phyloP scores from a whole-genome alignment of 2,888 invertebrate genomes.

The Cactoblastis cactorum region DNA sequence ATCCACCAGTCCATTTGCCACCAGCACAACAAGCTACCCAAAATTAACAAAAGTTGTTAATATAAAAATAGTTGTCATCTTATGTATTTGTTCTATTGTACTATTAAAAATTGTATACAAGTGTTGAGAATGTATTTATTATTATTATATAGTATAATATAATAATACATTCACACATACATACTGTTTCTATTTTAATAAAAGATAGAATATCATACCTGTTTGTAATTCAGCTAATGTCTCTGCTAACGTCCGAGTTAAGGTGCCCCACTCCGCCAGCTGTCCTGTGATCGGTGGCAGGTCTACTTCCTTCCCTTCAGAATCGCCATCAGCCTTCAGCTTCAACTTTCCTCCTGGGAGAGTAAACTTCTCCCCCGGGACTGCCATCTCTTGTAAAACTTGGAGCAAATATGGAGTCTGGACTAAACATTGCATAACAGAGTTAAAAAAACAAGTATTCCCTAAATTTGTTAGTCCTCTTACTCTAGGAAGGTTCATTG shows the following conservation, averaged over 20 bases:
- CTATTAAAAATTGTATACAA: no score
- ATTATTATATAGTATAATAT: no score
- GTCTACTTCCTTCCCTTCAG: conserved; percentile 72
- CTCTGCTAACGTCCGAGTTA: conserved; percentile 84
- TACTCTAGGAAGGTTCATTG: conserved; percentile 74
- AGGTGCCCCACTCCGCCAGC: conserved; percentile 83
- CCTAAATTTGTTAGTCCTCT: conserved; percentile 94
- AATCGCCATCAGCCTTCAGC: conserved; percentile 52
- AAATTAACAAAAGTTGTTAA: no score
- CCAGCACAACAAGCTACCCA: no score
- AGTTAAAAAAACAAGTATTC: conserved; percentile 98
- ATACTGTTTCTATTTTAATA: no score
- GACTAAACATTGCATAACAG: conserved; percentile 94
- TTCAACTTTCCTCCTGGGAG: conserved; percentile 86
- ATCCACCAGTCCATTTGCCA: no score
- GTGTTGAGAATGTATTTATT: no score
- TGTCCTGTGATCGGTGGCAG: conserved; percentile 82
- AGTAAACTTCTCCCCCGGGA: conserved; percentile 84
- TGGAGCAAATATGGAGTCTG: conserved; percentile 89
- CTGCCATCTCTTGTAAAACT: conserved; percentile 84
- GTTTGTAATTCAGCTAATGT: conserved; percentile 84
- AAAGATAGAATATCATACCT: conserved; percentile 39
- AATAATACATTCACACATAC: background rate
- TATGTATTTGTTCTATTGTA: no score
- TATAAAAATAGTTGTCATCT: no score